Evolutionary conservation across 1,140 invertebrate species (phyloP), one percentile per base, ranked within the genome.

Genomic region (Rhopalosiphum maidis): DNA sequence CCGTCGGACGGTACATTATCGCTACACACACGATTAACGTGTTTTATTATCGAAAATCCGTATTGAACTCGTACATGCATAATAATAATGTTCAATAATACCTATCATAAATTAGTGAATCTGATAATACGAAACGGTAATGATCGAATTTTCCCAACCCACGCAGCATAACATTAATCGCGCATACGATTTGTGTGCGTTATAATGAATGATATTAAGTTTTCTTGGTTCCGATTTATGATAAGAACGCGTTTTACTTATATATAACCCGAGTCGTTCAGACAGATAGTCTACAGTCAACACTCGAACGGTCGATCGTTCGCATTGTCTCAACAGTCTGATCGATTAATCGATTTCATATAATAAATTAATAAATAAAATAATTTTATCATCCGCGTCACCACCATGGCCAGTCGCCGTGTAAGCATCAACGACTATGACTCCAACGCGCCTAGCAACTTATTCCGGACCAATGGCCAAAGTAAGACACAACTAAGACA

Each of bases 381-480:
- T 37, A 21, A 23, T 83, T 35, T 83, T 0, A 3, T 9, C 35
- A 37, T 9, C 3, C n/a, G n/a, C 35, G 35, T 9, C 35, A 37
- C 77, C 35, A 2, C 5, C 77, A 90, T 90, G 89, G 54, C 89
- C 54, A 60, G 55, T 37, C 89, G 89, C 15, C 89, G 89, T 4
- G 15, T 90, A 8, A 90, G 89, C 54, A 25, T 90, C 54, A 60
- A 43, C 55, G 55, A 48, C 21, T 43, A 60, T 51, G 60, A 77
- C 15, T 77, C 60, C 5, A 77, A 77, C n/a, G 30, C 60, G 4
- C 60, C 60, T 5, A 77, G n/a, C 30, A 93, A 93, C 91, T 86
- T 93, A 35, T 93, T 93, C 82, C 68, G 91, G 23, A 86, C 48
- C 46, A 93, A 93, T 35, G 91, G 91, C 18, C 91, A 93, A 85